Evolutionary conservation across 2,797 vertebrate genomes (phyloP).

Genomic region (Pantherophis vulpinus): DNA sequence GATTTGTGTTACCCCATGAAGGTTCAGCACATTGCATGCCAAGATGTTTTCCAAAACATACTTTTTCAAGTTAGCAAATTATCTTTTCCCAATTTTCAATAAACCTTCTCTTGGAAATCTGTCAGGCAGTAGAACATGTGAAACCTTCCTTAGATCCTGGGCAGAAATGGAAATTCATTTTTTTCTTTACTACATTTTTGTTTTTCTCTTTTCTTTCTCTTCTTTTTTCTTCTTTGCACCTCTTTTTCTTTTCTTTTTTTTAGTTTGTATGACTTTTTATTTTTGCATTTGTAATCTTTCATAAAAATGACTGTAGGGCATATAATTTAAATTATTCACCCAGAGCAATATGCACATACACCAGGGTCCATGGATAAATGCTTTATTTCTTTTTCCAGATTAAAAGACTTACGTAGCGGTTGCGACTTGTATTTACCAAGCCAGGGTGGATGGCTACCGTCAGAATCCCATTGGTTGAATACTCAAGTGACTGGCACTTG

Average conservation of each 20-base stretch:
- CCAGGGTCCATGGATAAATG: neutral
- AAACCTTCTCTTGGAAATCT: neutral
- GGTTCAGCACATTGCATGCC: neutral
- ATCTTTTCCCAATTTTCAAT: neutral
- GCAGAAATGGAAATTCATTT: neutral
- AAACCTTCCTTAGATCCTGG: neutral
- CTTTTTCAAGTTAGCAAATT: neutral
- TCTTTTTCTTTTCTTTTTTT: neutral
- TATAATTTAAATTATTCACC: neutral
- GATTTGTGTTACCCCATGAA: neutral
- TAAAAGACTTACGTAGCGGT: neutral
- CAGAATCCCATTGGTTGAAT: conserved; percentile 43
- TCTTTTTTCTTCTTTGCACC: neutral
- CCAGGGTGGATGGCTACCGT: conserved; percentile 42
- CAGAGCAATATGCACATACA: neutral
- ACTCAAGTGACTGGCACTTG: conserved; percentile 19
- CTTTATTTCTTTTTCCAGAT: neutral
- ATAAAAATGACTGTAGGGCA: neutral
- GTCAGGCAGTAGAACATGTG: neutral
- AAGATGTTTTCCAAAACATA: neutral
- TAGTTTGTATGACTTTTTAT: neutral
- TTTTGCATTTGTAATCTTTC: neutral
- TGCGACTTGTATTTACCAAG: conserved; percentile 48
- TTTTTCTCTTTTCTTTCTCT: neutral
- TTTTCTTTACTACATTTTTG: neutral